Percentiles rank a stretch among this genome's conserved stretches.
Conservation (phyloP, 1,140 invertebrate species). For the Parapsyche elsis region DNA sequence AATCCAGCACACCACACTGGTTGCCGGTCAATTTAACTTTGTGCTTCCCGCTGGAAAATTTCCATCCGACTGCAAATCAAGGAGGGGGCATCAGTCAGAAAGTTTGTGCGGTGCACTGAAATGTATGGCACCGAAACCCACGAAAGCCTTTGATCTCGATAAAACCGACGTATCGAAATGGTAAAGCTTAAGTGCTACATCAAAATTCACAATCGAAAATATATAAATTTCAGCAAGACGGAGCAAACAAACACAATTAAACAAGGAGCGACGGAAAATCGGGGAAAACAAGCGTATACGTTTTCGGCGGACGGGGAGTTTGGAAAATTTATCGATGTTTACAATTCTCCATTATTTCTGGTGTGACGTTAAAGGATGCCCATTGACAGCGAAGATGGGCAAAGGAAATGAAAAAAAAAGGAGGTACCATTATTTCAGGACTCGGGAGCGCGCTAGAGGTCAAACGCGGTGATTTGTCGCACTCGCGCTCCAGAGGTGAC, state of each 20-base stretch:
- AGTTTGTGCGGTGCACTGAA: constrained; percentile 3
- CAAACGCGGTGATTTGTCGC: background rate
- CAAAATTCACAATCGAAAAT: too few species aligned
- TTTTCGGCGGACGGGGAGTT: background rate
- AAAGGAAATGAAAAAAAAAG: constrained; percentile 5
- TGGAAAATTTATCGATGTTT: constrained; percentile 5
- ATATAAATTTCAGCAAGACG: too few species aligned
- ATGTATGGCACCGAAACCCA: background rate
- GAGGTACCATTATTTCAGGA: background rate
- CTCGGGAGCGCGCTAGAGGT: background rate
- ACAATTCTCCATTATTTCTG: background rate
- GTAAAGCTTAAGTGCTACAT: too few species aligned
- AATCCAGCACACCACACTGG: background rate
- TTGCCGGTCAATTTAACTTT: constrained; percentile 50
- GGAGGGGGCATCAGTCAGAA: background rate
- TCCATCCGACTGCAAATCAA: constrained; percentile 43
- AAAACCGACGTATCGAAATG: too few species aligned
- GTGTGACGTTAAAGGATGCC: background rate
- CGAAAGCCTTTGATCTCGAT: constrained; percentile 2
- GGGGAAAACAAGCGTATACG: background rate
- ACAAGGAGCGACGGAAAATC: background rate
- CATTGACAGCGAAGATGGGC: background rate
- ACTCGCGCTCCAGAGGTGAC: background rate
- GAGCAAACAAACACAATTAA: background rate
- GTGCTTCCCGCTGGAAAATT: constrained; percentile 22